Evolutionary conservation across 2,113 vertebrate genomes (phyloP).

Genomic region (Lepisosteus osseus): DNA sequence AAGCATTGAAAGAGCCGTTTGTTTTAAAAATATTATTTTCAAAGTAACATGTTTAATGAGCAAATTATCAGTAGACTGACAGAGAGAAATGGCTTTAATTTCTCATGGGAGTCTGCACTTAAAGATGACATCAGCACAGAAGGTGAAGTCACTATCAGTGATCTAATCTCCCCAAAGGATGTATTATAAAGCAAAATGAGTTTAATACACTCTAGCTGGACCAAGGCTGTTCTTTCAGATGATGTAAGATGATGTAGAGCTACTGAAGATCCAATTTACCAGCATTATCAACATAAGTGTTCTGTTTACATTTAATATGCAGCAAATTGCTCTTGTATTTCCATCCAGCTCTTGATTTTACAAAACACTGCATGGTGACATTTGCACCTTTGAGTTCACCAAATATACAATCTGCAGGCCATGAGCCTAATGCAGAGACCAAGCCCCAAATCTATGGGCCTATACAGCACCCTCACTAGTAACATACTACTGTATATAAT

Average conservation of each 20-base stretch:
- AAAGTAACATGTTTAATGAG: slow-evolving; percentile 62
- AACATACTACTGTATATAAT: no score
- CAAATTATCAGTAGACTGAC: slow-evolving; percentile 66
- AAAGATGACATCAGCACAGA: slow-evolving; percentile 50
- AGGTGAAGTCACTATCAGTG: slow-evolving; percentile 53
- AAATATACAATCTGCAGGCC: no score
- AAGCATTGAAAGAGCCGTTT: slow-evolving; percentile 44
- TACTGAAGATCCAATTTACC: slow-evolving; percentile 1
- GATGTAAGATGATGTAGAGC: slow-evolving; percentile 12
- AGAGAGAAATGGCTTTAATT: slow-evolving; percentile 45
- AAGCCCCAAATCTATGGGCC: no score
- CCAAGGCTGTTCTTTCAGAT: not conserved
- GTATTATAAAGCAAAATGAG: slow-evolving; percentile 51
- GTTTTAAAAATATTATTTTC: slow-evolving; percentile 35
- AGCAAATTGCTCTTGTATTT: not conserved
- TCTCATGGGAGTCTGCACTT: slow-evolving; percentile 48
- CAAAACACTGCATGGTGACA: not conserved
- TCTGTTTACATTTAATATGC: not conserved
- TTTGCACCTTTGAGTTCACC: not conserved
- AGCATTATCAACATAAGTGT: slow-evolving; percentile 9
- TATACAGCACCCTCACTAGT: no score
- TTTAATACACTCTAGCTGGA: slow-evolving; percentile 55
- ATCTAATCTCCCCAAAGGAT: slow-evolving; percentile 61
- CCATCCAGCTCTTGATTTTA: not conserved
- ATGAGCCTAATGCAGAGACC: no score